A percentile compares a stretch with the other conserved stretches of the same genome.
phyloP scores from a whole-genome alignment of 23 tunicate species.

The Styela clava region DNA sequence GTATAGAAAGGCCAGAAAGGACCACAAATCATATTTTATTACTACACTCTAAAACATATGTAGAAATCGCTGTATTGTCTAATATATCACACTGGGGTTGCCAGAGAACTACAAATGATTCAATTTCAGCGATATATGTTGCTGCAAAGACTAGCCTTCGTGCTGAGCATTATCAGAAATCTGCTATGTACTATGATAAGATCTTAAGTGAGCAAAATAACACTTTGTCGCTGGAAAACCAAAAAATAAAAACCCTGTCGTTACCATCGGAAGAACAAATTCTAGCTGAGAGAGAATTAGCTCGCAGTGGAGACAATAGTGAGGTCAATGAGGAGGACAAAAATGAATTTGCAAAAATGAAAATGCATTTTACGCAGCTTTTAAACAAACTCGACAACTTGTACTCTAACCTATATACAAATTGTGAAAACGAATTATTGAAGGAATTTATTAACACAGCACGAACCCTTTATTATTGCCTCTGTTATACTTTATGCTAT shows the following conservation, averaged over 20 bases:
- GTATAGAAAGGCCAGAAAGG: background rate
- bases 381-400: background rate
- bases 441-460: background rate
- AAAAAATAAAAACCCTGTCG: background rate
- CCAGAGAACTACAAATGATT: background rate
- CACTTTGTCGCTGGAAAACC: background rate
- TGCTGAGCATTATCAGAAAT: background rate
- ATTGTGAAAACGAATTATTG: background rate
- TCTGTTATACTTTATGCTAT: background rate
- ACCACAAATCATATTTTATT: background rate
- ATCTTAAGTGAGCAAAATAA: background rate
- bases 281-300: background rate
- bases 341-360: background rate
- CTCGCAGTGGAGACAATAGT: background rate
- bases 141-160: background rate
- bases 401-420: background rate
- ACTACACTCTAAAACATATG: background rate
- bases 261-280: background rate
- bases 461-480: background rate
- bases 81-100: conserved; percentile 2
- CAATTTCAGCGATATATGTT: background rate
- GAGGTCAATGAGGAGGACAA: background rate
- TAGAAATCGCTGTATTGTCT: background rate
- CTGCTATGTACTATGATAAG: background rate
- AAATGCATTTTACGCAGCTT: background rate